phyloP scores from a whole-genome alignment of 1,140 invertebrate species.

The Rhopalosiphum padi region DNA sequence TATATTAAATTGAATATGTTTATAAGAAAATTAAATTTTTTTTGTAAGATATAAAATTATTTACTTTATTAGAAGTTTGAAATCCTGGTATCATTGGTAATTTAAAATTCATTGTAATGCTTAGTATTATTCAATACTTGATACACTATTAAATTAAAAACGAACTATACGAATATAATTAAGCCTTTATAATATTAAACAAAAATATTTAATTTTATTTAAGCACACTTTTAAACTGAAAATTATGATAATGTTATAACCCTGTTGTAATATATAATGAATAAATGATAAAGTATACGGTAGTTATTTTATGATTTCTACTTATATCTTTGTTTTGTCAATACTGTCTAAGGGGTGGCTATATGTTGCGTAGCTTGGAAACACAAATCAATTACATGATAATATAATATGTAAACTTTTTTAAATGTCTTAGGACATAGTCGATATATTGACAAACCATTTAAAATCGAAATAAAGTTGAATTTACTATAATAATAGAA shows the following conservation, averaged over 20 bases:
- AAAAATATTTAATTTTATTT: not conserved
- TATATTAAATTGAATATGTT: not conserved
- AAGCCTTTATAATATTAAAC: not conserved
- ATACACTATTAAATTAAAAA: not conserved
- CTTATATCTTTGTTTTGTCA: not conserved
- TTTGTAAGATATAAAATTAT: not conserved
- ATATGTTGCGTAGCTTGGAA: conserved; percentile 15
- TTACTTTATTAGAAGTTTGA: conserved; percentile 29
- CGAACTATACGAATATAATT: not conserved
- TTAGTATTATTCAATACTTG: no score
- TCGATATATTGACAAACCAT: not conserved
- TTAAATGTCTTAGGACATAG: not conserved
- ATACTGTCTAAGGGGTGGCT: not conserved
- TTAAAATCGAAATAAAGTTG: not conserved
- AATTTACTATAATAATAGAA: not conserved
- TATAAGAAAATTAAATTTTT: not conserved
- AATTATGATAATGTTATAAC: not conserved
- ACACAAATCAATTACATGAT: not conserved
- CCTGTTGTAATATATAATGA: not conserved
- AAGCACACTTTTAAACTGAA: not conserved
- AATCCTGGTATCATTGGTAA: conserved; percentile 47
- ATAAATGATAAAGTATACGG: not conserved
- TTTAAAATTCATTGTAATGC: not conserved
- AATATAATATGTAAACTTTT: not conserved
- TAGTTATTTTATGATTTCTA: not conserved